A percentile compares a stretch with the other conserved stretches of the same genome.
phyloP scores from a whole-genome alignment of 2,113 vertebrate genomes.

The Calyptommatus sinebrachiatus region DNA sequence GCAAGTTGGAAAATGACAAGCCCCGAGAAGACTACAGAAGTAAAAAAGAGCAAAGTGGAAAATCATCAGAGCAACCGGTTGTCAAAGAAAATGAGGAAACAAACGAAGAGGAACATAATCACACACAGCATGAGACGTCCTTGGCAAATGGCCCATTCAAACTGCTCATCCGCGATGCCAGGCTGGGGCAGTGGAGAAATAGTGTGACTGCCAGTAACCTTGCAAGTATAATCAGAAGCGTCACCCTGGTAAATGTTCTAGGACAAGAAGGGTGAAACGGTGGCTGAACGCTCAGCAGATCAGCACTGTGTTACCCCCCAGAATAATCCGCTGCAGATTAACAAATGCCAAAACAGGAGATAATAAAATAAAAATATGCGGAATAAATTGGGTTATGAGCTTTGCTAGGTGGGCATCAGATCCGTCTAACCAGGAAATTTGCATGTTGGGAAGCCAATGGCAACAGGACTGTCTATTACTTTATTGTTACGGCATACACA shows the following conservation, averaged over 20 bases:
- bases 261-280: not conserved
- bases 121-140: not conserved
- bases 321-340: not conserved
- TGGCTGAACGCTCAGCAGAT: too few species aligned
- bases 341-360: constrained; percentile 8
- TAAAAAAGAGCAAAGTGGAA: not conserved
- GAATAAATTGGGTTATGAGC: not conserved
- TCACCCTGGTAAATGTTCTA: not conserved
- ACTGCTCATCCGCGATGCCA: not conserved
- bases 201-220: not conserved
- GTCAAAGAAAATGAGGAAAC: not conserved
- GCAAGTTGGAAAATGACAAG: not conserved
- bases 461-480: accelerated
- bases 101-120: not conserved
- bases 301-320: not conserved
- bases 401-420: not conserved
- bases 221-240: constrained; percentile 4
- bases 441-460: not conserved
- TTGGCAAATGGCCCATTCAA: not conserved
- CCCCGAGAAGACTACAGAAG: not conserved
- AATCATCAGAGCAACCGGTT: too few species aligned
- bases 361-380: not conserved
- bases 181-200: not conserved
- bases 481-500: not conserved
- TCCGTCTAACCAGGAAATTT: constrained; percentile 10